phyloP scores from a whole-genome alignment of 2,888 invertebrate species.

The Tortricodes alternella region DNA sequence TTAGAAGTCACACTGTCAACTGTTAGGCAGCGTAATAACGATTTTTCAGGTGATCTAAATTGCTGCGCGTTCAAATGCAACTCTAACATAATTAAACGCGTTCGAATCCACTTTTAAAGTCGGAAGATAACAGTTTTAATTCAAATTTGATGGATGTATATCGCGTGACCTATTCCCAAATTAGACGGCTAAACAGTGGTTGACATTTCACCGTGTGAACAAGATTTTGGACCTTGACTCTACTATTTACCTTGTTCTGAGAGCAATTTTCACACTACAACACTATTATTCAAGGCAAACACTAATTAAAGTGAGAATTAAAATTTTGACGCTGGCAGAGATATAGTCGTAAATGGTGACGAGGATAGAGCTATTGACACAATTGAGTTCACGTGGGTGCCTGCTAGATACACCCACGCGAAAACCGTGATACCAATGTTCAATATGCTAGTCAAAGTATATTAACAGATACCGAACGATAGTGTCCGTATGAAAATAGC shows the following conservation, averaged over 20 bases:
- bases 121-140: too few relatives aligned
- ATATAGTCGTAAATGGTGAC: slow-evolving; percentile 34
- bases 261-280: slow-evolving; percentile 17
- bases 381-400: slow-evolving; percentile 34
- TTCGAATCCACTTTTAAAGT: too few relatives aligned
- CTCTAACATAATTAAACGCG: too few relatives aligned
- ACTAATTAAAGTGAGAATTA: slow-evolving; percentile 27
- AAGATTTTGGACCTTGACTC: slow-evolving; percentile 13
- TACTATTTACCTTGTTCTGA: slow-evolving; percentile 19
- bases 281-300: slow-evolving; percentile 15
- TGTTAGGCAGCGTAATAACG: too few relatives aligned
- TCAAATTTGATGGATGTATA: too few relatives aligned
- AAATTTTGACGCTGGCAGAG: slow-evolving; percentile 34
- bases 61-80: too few relatives aligned
- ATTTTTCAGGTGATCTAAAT: too few relatives aligned
- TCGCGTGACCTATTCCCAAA: too few relatives aligned
- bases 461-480: slow-evolving; percentile 13
- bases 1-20: too few relatives aligned
- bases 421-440: slow-evolving; percentile 11
- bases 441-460: slow-evolving; percentile 15
- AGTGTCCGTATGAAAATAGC: background rate
- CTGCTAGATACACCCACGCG: slow-evolving; percentile 31
- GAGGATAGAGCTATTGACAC: slow-evolving; percentile 44
- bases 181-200: too few relatives aligned
- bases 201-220: too few relatives aligned